phyloP scores from a whole-genome alignment of 1,140 invertebrate species.

The Aphelinus atriplicis region DNA sequence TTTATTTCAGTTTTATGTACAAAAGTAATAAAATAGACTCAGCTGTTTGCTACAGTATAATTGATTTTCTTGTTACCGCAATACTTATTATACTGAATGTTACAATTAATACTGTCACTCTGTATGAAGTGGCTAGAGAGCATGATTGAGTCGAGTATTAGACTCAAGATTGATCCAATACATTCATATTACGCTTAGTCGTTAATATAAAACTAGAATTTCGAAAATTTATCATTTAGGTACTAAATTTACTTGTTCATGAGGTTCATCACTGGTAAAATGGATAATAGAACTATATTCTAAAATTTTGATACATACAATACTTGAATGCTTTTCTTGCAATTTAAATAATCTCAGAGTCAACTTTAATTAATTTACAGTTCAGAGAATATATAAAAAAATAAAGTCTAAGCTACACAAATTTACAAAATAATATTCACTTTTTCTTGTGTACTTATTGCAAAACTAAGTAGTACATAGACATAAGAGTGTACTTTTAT shows the following conservation, averaged over 20 bases:
- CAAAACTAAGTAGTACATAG: constrained; percentile 11
- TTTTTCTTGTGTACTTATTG: not conserved
- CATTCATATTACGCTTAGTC: constrained; percentile 7
- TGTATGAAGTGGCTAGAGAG: constrained; percentile 37
- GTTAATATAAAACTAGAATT: constrained; percentile 11
- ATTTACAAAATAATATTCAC: constrained; percentile 22
- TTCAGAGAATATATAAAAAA: constrained; percentile 28
- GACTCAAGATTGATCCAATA: constrained; percentile 23
- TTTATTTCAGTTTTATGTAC: constrained; percentile 56
- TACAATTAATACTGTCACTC: constrained; percentile 46
- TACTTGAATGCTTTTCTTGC: constrained; percentile 17
- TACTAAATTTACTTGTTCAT: constrained; percentile 36
- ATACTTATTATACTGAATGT: constrained; percentile 37
- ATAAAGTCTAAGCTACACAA: constrained; percentile 27
- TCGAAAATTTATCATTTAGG: constrained; percentile 42
- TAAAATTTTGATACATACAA: constrained; percentile 28
- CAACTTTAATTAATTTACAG: constrained; percentile 25
- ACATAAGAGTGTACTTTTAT: not conserved
- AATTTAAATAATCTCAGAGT: constrained; percentile 27
- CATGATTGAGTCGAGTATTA: constrained; percentile 17
- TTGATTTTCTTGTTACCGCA: constrained; percentile 22
- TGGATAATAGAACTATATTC: constrained; percentile 18
- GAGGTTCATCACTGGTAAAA: constrained; percentile 33
- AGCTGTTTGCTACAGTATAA: constrained; percentile 33
- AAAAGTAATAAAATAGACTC: constrained; percentile 55